These are phyloP conservation scores for Cercocebus atys DNA, from an alignment of 2,113 vertebrate species.

Conservation along the genomic window DNA sequence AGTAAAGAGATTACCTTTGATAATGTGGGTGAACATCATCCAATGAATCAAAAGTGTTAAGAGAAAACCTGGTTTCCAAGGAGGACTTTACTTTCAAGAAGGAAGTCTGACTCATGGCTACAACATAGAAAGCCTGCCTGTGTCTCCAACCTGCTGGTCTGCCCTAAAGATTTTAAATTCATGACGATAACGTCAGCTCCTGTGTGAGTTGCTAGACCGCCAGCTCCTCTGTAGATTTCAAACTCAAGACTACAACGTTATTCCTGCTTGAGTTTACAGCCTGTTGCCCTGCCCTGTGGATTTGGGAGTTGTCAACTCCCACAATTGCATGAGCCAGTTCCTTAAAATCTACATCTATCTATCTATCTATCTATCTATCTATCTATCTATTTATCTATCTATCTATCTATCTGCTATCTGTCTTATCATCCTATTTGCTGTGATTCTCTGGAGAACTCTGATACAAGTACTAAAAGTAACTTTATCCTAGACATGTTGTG, in stretches of 20 bases:
- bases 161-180: not conserved
- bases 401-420: not conserved
- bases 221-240: not conserved
- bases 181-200: not conserved
- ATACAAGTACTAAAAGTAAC: not conserved
- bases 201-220: not conserved
- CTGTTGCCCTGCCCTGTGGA: not conserved
- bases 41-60: not conserved
- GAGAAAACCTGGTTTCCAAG: not conserved
- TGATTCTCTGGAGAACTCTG: not conserved
- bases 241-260: not conserved
- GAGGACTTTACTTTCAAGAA: not conserved
- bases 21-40: not conserved
- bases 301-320: not conserved
- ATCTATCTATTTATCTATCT: not conserved
- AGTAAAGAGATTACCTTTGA: not conserved
- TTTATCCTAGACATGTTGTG: not conserved
- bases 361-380: not conserved
- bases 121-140: not conserved
- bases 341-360: not conserved
- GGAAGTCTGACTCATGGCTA: not conserved
- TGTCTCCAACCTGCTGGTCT: not conserved
- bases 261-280: not conserved
- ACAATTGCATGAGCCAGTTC: not conserved
- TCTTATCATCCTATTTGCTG: not conserved